Percentiles rank a stretch among this genome's conserved stretches.
These are phyloP conservation scores for Lasioglossum figueresi DNA, from an alignment of 2,888 invertebrate genomes.

Conservation along the genomic window DNA sequence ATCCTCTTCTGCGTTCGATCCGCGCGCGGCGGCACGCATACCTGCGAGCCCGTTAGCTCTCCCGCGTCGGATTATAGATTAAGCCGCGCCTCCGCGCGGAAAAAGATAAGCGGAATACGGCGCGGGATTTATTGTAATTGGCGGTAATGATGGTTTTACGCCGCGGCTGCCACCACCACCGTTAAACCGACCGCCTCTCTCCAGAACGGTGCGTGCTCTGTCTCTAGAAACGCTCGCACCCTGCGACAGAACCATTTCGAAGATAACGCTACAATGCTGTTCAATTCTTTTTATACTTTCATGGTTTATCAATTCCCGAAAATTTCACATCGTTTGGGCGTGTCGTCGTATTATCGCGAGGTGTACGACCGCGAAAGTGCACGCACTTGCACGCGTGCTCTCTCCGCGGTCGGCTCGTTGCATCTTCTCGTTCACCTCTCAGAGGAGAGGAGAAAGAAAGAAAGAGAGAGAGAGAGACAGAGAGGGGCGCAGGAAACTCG, in stretches of 20 bases:
- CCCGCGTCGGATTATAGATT: constrained; percentile 67
- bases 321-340: neutral
- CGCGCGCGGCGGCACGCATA: constrained; percentile 46
- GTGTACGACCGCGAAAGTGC: constrained; percentile 18
- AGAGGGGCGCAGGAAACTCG: neutral
- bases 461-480: no score
- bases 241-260: neutral
- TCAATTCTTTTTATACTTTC: no score
- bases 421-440: neutral
- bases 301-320: neutral
- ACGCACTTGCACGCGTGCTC: constrained; percentile 18
- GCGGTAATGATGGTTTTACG: constrained; percentile 79
- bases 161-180: constrained; percentile 54
- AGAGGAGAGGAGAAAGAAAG: neutral
- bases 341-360: neutral
- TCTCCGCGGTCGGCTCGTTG: neutral
- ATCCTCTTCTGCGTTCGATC: constrained; percentile 13
- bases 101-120: constrained; percentile 77
- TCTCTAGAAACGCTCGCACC: neutral
- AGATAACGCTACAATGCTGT: no score
- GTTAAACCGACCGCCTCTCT: constrained; percentile 41
- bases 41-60: constrained; percentile 60
- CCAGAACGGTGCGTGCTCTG: constrained; percentile 8
- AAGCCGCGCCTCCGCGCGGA: constrained; percentile 70
- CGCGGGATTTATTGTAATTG: constrained; percentile 81